phyloP scores from a whole-genome alignment of 35 echinoderm and acorn worm genomes.

The Nesometra sesokonis region DNA sequence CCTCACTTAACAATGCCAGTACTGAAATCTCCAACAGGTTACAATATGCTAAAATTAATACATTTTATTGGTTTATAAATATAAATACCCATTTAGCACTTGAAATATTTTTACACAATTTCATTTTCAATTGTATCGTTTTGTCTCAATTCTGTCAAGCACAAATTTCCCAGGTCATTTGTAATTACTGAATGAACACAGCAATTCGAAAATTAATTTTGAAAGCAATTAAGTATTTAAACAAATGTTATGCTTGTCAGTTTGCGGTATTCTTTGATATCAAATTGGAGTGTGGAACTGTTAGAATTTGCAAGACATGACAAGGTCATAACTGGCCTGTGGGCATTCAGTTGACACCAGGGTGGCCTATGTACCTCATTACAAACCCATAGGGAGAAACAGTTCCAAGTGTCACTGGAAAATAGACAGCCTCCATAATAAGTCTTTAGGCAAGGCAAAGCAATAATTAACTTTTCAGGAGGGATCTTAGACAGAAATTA shows the following conservation, averaged over 20 bases:
- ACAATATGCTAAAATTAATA: too few species aligned
- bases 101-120: too few species aligned
- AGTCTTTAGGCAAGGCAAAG: neutral
- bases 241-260: neutral
- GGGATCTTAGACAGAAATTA: neutral
- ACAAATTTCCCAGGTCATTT: too few species aligned
- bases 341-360: neutral
- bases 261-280: neutral
- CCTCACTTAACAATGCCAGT: too few species aligned
- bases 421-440: neutral
- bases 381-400: neutral
- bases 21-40: too few species aligned
- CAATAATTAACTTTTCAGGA: neutral
- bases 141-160: too few species aligned
- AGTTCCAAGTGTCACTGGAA: neutral
- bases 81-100: too few species aligned
- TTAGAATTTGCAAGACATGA: neutral
- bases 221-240: neutral
- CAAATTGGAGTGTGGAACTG: neutral
- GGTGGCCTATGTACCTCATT: neutral
- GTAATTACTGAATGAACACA: too few species aligned
- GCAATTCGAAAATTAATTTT: neutral
- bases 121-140: too few species aligned
- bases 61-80: too few species aligned
- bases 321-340: neutral